These are phyloP conservation scores for Tanytarsus gracilentus DNA, from an alignment of 2,888 invertebrate genomes.

Conservation along the genomic window DNA sequence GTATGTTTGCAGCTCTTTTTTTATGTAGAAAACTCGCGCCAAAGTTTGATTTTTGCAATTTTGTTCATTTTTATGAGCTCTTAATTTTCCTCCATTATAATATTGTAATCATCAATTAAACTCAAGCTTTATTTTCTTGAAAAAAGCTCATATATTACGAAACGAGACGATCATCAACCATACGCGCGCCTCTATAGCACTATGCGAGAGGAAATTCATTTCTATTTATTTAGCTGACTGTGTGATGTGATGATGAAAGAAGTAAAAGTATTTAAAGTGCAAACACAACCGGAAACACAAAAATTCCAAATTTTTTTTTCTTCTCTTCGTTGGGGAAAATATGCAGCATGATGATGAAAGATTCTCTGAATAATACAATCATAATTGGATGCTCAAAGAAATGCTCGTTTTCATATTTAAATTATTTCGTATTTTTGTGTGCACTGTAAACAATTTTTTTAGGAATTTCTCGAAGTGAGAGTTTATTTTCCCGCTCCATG, in stretches of 20 bases:
- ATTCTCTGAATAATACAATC: slow-evolving; percentile 13
- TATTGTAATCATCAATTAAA: slow-evolving; percentile 4
- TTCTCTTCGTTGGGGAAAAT: not conserved
- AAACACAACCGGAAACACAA: slow-evolving; percentile 28
- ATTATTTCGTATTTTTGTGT: not conserved
- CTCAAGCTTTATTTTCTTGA: not conserved
- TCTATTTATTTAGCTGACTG: slow-evolving; percentile 27
- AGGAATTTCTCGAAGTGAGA: not conserved
- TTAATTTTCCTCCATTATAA: too few species aligned
- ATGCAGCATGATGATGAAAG: slow-evolving; percentile 1
- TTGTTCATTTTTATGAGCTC: not conserved
- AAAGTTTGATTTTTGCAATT: not conserved
- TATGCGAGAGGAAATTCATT: too few species aligned
- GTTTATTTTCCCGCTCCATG: too few species aligned
- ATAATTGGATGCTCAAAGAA: slow-evolving; percentile 22
- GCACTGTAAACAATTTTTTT: not conserved
- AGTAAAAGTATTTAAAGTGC: slow-evolving; percentile 26
- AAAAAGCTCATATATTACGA: too few species aligned
- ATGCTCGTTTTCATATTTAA: not conserved
- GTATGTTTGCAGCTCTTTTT: not conserved
- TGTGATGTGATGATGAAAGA: slow-evolving; percentile 19
- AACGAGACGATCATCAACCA: too few species aligned
- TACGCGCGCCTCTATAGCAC: too few species aligned
- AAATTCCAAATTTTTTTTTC: slow-evolving; percentile 20
- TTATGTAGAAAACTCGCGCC: too few species aligned